These are phyloP conservation scores for Drosophila suzukii DNA, from an alignment of 1,140 invertebrate species.

Conservation along the genomic window DNA sequence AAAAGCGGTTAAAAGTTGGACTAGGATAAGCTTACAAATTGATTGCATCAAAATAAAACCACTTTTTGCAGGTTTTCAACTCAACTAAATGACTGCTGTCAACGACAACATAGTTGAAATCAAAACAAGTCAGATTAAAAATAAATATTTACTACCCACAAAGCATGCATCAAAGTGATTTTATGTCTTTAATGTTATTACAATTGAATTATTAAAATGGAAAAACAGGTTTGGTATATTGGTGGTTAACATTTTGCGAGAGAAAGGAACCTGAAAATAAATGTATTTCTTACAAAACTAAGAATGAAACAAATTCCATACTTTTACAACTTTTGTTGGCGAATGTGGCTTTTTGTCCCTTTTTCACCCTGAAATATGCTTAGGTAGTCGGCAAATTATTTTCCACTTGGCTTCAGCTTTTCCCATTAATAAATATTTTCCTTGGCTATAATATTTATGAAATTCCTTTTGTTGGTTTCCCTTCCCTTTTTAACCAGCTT, in stretches of 20 bases:
- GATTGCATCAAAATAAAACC: slow-evolving; percentile 1
- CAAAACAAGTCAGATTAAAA: slow-evolving; percentile 22
- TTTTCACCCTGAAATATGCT: background rate
- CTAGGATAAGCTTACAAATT: slow-evolving; percentile 7
- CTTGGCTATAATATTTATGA: slow-evolving; percentile 4
- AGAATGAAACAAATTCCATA: background rate
- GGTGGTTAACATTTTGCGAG: background rate
- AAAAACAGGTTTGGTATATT: background rate
- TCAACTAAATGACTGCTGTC: background rate
- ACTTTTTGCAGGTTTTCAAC: background rate
- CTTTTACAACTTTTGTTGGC: background rate
- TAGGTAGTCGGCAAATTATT: background rate
- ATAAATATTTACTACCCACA: slow-evolving; percentile 3
- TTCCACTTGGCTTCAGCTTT: background rate
- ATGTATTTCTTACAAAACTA: background rate
- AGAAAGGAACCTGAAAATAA: background rate
- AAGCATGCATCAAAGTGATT: background rate
- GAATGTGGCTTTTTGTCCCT: background rate
- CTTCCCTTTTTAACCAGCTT: background rate
- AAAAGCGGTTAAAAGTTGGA: background rate
- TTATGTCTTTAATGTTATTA: background rate
- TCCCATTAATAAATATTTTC: slow-evolving; percentile 10
- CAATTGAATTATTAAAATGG: background rate
- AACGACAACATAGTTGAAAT: slow-evolving; percentile 5
- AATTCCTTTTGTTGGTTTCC: slow-evolving; percentile 1